A percentile compares a stretch with the other conserved stretches of the same genome.
Conservation (phyloP, 2,113 vertebrate genomes). For the Erythrolamprus reginae region DNA sequence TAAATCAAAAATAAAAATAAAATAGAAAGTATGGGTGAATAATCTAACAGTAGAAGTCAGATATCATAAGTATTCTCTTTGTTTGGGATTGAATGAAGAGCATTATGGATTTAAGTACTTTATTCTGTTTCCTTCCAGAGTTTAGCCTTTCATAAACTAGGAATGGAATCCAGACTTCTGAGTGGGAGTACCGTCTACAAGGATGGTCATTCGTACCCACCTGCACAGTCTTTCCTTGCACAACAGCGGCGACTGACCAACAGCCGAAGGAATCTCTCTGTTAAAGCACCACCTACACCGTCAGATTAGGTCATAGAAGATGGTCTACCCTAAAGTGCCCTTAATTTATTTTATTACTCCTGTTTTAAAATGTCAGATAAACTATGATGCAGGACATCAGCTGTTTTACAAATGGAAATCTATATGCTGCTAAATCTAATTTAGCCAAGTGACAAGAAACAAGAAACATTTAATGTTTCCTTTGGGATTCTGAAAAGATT, state of each 20-base stretch:
- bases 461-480: conserved; percentile 11
- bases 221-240: conserved; percentile 85
- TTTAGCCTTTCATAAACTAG: conserved; percentile 88
- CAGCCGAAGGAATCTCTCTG: conserved; percentile 76
- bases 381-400: conserved; percentile 42
- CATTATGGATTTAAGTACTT: neutral
- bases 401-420: conserved; percentile 39
- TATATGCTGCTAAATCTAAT: conserved; percentile 20
- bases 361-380: conserved; percentile 34
- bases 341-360: conserved; percentile 65
- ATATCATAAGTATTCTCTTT: neutral
- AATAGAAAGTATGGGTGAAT: neutral
- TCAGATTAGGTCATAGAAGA: conserved; percentile 72
- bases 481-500: conserved; percentile 35
- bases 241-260: conserved; percentile 91
- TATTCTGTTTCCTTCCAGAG: conserved; percentile 69
- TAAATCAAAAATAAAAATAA: neutral
- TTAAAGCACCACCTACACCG: conserved; percentile 75
- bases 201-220: conserved; percentile 50
- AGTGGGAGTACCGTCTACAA: conserved; percentile 59
- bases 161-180: conserved; percentile 84
- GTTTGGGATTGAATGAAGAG: neutral
- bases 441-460: conserved; percentile 12
- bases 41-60: neutral
- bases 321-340: conserved; percentile 70